Conservation (phyloP, 2,888 invertebrate genomes). For the Epinotia ramella region DNA sequence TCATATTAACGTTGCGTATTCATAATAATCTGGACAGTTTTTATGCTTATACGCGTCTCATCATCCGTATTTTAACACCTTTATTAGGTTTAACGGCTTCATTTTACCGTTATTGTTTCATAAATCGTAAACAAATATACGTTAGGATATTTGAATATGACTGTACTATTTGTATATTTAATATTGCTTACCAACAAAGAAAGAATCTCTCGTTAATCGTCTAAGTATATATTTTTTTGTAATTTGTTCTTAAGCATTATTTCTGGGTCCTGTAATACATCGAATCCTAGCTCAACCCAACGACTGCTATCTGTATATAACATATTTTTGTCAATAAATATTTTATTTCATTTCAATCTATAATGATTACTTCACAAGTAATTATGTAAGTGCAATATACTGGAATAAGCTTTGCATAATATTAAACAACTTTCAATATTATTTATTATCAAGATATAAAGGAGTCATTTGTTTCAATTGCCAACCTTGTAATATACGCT, state of each 20-base stretch:
- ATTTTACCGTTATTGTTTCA: conserved; percentile 8
- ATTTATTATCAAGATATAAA: too few species aligned
- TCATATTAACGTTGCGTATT: neutral
- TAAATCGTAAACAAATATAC: conserved; percentile 6
- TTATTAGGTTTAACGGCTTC: neutral
- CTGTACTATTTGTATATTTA: neutral
- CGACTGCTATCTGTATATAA: too few species aligned
- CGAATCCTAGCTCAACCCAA: too few species aligned
- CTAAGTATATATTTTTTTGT: neutral
- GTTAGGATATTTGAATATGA: conserved; percentile 5
- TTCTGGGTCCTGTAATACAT: too few species aligned
- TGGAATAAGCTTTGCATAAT: too few species aligned
- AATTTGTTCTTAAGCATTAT: neutral
- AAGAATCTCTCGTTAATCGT: neutral
- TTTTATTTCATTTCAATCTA: too few species aligned
- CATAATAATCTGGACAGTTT: neutral
- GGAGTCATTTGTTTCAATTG: neutral
- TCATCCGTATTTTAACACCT: conserved; percentile 13
- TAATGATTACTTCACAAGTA: too few species aligned
- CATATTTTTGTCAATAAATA: too few species aligned
- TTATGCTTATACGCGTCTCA: neutral
- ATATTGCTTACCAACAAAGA: neutral
- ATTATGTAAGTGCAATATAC: too few species aligned
- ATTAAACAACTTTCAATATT: too few species aligned
- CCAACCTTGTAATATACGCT: too few species aligned